Evolutionary conservation across 2,888 invertebrate species (phyloP), one percentile per base, ranked within the genome.

Genomic region (Boloria selene): DNA sequence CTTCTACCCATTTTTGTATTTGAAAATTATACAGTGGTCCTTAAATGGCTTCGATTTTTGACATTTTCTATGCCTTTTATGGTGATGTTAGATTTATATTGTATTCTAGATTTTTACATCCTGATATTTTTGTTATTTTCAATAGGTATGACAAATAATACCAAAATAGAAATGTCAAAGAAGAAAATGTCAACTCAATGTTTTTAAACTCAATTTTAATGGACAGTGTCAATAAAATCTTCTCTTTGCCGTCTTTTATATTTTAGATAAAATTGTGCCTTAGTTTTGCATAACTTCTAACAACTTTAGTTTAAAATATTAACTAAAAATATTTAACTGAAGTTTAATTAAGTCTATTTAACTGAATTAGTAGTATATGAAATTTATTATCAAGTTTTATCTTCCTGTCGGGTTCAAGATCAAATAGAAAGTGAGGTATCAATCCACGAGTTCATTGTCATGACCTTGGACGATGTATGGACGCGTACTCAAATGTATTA

Each of bases 361-460:
- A 38, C 1, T 7, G 31, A 1, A 38, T 38, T 38, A 10, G 31
- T 38, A 38, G 10, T 38, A 38, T 7, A 38, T 38, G 31, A 10
- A 38, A 38, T 38, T 38, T 1, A 10, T 7, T 45, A n/a, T 22
- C 16, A 45, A 22, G 22, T 5, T 16, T 26, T 18, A 56, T 45
- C n/a, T 45, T 10, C 45, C 56, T 56, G 13, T 45, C 16, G 22
- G 31, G 22, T 26, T 67, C 56, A 64, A 78, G 73, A 75, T 76
- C 79, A 85, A 88, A 87, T 88, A 88, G 89, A 90, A 90, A 90
- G 88, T 88, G 82, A 80, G 75, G 70, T 70, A 77, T 75, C 67
- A 71, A 77, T 75, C 67, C 66, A 63, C 71, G 80, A 81, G 88
- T 85, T 87, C 86, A 85, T 75, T 85, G 84, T 62, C 80, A 72